phyloP scores from a whole-genome alignment of 2,113 vertebrate genomes.

The Apodemus speciosus region DNA sequence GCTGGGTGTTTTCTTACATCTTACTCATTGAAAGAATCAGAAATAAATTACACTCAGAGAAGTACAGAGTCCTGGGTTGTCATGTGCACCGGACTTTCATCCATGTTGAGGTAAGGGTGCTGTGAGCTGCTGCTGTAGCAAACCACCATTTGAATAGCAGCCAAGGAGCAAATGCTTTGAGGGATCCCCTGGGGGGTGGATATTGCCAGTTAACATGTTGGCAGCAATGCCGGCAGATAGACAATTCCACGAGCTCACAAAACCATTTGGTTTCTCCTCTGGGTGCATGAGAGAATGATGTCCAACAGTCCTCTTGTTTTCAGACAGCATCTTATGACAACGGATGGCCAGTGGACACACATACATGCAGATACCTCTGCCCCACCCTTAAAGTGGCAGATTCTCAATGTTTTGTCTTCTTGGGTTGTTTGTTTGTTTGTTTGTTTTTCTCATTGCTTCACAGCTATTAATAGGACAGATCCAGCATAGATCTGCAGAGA shows the following conservation, averaged over 20 bases:
- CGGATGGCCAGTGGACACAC: not conserved
- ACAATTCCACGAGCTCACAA: not conserved
- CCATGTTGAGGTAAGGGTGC: not conserved
- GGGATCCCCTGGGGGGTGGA: not conserved
- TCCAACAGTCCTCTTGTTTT: not conserved
- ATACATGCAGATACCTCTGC: not conserved
- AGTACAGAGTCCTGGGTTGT: not conserved
- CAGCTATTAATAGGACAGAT: not conserved
- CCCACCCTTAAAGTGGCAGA: not conserved
- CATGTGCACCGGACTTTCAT: not conserved
- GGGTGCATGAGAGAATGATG: not conserved
- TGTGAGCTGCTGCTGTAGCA: not conserved
- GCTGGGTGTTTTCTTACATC: not conserved
- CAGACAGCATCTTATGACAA: not conserved
- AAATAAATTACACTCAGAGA: not conserved
- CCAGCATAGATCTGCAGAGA: not conserved
- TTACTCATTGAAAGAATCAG: not conserved
- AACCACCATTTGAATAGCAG: not conserved
- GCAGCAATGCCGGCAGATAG: not conserved
- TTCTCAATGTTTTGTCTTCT: not conserved
- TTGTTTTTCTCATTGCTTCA: not conserved
- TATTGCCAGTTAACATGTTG: not conserved
- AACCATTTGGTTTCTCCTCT: not conserved
- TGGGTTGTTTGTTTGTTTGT: not conserved
- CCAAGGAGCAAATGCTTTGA: not conserved